A percentile compares a stretch with the other conserved stretches of the same genome.
phyloP scores from a whole-genome alignment of 2,113 vertebrate species.

The Azemiops feae region DNA sequence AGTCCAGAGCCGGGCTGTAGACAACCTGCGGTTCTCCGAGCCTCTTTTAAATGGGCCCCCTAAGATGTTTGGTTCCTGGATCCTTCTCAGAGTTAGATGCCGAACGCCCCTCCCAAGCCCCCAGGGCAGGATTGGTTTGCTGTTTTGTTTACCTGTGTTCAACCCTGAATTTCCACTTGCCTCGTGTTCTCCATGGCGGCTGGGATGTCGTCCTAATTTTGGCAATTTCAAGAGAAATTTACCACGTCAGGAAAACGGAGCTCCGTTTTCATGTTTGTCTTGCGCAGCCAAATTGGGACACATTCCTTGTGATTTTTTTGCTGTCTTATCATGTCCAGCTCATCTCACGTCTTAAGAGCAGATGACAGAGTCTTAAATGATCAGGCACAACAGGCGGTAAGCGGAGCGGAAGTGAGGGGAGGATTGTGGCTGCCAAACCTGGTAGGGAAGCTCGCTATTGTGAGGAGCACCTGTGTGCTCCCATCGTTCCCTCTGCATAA shows the following conservation, averaged over 20 bases:
- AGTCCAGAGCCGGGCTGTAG: background rate
- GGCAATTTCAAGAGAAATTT: background rate
- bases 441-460: background rate
- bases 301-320: background rate
- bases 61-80: background rate
- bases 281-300: background rate
- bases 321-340: background rate
- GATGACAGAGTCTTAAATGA: background rate
- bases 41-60: background rate
- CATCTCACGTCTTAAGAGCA: background rate
- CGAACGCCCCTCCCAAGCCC: background rate
- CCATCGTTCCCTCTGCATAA: background rate
- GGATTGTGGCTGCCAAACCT: background rate
- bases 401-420: background rate
- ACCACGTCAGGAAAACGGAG: background rate
- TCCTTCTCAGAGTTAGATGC: background rate
- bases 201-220: background rate
- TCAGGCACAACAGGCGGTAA: background rate
- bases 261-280: background rate
- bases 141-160: background rate
- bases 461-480: background rate
- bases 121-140: background rate
- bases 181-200: background rate
- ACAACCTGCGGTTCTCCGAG: background rate
- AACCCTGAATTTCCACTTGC: background rate